Evolutionary conservation across 2,888 invertebrate genomes (phyloP).

Genomic region (Hedychridium roseum): DNA sequence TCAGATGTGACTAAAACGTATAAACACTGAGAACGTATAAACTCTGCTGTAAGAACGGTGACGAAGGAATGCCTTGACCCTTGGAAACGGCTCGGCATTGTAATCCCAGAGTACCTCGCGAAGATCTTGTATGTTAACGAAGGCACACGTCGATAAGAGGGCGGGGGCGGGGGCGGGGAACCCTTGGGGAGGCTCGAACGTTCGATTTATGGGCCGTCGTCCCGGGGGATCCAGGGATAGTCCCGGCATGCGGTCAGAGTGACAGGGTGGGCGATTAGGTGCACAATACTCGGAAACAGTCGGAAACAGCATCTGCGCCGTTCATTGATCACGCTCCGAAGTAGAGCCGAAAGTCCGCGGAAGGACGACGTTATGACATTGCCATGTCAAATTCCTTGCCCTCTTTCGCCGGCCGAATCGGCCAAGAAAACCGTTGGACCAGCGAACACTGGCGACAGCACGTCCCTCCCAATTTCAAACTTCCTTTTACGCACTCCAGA

Average conservation of each 20-base stretch:
- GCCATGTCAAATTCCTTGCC: conserved; percentile 35
- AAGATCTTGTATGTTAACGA: conserved; percentile 49
- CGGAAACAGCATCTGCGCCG: conserved; percentile 60
- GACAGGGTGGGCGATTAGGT: conserved; percentile 63
- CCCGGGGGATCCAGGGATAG: conserved; percentile 43
- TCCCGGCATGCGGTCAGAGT: conserved; percentile 57
- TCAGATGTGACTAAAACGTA: no score
- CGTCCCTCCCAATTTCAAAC: conserved; percentile 29
- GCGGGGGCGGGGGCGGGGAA: conserved; percentile 28
- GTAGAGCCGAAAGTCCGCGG: conserved; percentile 29
- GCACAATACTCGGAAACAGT: conserved; percentile 59
- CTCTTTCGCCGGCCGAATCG: conserved; percentile 11
- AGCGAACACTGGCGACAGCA: conserved; percentile 18
- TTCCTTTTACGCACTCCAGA: conserved; percentile 25
- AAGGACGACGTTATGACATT: conserved; percentile 37
- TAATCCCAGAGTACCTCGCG: no score
- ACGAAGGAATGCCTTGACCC: no score
- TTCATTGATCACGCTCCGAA: conserved; percentile 57
- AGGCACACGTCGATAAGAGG: conserved; percentile 37
- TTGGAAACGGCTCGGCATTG: no score
- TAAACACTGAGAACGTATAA: no score
- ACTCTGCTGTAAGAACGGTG: no score
- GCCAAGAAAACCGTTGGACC: no score
- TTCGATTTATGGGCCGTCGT: conserved; percentile 62
- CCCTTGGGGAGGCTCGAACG: conserved; percentile 50